Percentiles rank a stretch among this genome's conserved stretches.
Conservation (phyloP, 2,797 vertebrate species). For the Macrochelys suwanniensis region DNA sequence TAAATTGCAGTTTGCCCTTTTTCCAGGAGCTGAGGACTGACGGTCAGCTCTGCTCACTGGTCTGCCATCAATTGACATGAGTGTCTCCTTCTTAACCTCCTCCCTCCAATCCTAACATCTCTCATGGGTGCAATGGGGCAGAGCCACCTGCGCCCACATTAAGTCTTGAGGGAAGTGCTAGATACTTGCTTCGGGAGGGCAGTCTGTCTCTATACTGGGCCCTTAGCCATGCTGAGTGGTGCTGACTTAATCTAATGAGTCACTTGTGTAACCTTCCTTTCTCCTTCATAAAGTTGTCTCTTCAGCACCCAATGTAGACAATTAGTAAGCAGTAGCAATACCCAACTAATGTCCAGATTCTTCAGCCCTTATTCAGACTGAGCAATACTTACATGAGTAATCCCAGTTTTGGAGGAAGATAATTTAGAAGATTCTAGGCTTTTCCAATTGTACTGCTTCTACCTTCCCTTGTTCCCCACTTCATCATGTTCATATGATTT, state of each 20-base stretch:
- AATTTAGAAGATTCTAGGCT: neutral
- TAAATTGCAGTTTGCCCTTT: neutral
- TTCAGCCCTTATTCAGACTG: neutral
- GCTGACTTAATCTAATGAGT: neutral
- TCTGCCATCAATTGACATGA: neutral
- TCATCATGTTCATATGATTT: too few relatives aligned
- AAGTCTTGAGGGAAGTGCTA: neutral
- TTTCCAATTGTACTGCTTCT: too few relatives aligned
- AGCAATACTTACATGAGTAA: neutral
- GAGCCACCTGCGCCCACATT: neutral
- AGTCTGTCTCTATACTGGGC: neutral
- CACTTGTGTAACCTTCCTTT: neutral
- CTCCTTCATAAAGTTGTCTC: neutral
- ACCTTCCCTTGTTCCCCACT: too few relatives aligned
- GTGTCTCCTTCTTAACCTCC: neutral
- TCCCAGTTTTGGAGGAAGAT: neutral
- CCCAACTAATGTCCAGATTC: neutral
- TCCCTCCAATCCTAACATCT: neutral
- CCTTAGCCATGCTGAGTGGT: neutral
- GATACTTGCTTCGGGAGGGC: neutral
- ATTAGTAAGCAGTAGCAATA: neutral
- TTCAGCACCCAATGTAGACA: neutral
- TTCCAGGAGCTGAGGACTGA: neutral
- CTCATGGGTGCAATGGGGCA: neutral
- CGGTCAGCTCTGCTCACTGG: neutral